Evolutionary conservation across 2,113 vertebrate species (phyloP).

Genomic region (Orthochromis malagaraziensis): DNA sequence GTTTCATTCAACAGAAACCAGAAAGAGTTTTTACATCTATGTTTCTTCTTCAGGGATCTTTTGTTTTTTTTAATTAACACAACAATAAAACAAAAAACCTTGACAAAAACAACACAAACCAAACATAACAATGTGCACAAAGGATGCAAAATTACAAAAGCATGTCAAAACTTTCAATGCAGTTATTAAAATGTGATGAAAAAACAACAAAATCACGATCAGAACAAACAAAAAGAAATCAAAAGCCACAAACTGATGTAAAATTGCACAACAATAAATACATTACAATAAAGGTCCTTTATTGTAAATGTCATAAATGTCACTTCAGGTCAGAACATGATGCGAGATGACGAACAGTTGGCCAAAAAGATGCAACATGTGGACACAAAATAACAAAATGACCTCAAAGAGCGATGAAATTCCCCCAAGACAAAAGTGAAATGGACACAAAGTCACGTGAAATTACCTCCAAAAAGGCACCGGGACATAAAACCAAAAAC

Average conservation of each 20-base stretch:
- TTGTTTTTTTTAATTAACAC: not conserved
- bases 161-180: not conserved
- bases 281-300: not conserved
- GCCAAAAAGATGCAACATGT: not conserved
- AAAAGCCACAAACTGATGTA: not conserved
- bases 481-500: not conserved
- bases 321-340: not conserved
- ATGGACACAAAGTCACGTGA: not conserved
- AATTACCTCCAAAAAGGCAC: not conserved
- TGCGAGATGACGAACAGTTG: not conserved
- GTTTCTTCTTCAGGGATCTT: not conserved
- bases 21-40: not conserved
- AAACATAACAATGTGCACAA: not conserved
- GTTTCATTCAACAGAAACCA: fast-evolving
- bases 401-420: not conserved
- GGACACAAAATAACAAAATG: not conserved
- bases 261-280: not conserved
- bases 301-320: not conserved
- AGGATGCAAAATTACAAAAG: not conserved
- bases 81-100: not conserved
- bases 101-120: not conserved
- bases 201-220: not conserved
- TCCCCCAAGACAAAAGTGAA: not conserved
- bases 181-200: not conserved
- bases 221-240: not conserved